A percentile compares a stretch with the other conserved stretches of the same genome.
These are phyloP conservation scores for Seriola aureovittata DNA, from an alignment of 2,113 vertebrate genomes.

Conservation along the genomic window DNA sequence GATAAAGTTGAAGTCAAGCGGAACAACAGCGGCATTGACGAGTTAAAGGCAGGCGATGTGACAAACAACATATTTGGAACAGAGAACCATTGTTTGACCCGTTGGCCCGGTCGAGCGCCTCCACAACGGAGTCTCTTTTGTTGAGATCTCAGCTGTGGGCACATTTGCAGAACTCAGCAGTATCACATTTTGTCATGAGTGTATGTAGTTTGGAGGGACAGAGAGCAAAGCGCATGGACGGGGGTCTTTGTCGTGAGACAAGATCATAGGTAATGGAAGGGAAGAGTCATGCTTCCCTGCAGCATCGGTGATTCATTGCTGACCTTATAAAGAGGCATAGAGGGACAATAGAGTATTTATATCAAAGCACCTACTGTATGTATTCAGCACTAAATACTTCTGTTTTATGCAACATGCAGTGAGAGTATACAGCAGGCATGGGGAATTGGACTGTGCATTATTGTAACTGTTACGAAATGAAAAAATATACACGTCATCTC, in stretches of 20 bases:
- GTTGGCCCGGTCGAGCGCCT: slow-evolving; percentile 62
- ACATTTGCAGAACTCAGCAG: slow-evolving; percentile 68
- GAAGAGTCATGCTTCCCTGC: slow-evolving; percentile 42
- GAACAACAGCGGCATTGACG: slow-evolving; percentile 75
- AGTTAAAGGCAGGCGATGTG: slow-evolving; percentile 71
- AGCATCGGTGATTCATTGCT: background rate
- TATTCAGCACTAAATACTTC: background rate
- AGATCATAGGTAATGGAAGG: slow-evolving; percentile 23
- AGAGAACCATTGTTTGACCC: slow-evolving; percentile 77
- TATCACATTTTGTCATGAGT: slow-evolving; percentile 71
- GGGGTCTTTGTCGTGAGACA: background rate
- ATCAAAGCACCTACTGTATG: background rate
- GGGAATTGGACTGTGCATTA: background rate
- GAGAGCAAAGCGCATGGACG: slow-evolving; percentile 14
- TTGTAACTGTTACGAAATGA: background rate
- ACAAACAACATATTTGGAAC: slow-evolving; percentile 83
- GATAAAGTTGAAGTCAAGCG: slow-evolving; percentile 67
- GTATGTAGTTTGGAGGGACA: slow-evolving; percentile 32
- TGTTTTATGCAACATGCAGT: background rate
- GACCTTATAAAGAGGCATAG: background rate
- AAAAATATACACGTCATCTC: background rate
- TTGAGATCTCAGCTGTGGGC: slow-evolving; percentile 70
- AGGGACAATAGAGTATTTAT: slow-evolving; percentile 25
- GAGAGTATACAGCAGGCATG: background rate
- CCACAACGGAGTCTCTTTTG: slow-evolving; percentile 69